A percentile compares a stretch with the other conserved stretches of the same genome.
Conservation (phyloP, 2,888 invertebrate genomes). For the Synergus gifuensis region DNA sequence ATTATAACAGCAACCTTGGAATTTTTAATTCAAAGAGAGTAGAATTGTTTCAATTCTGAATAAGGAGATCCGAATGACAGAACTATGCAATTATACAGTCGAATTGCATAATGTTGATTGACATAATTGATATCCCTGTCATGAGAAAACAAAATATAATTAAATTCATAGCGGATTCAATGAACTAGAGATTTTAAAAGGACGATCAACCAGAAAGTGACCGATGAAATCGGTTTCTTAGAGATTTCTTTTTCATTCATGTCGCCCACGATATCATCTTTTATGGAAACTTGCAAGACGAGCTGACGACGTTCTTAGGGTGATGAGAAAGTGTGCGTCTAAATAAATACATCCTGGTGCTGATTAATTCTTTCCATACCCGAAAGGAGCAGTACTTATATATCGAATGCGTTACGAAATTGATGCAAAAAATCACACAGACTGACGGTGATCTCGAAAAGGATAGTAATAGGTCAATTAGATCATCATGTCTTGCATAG, state of each 20-base stretch:
- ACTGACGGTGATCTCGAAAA: neutral
- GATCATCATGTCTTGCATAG: neutral
- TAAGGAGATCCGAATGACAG: too few species aligned
- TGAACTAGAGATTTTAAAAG: constrained; percentile 4
- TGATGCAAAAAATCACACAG: neutral
- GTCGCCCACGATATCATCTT: constrained; percentile 63
- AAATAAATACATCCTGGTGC: constrained; percentile 41
- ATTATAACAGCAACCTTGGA: neutral
- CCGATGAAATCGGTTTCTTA: constrained; percentile 12
- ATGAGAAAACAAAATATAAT: constrained; percentile 16
- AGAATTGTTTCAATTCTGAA: too few species aligned
- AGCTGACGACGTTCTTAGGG: constrained; percentile 52
- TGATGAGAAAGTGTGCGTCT: constrained; percentile 62
- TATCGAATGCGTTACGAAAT: neutral
- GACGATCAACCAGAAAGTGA: neutral
- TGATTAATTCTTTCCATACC: constrained; percentile 21
- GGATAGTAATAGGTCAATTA: neutral
- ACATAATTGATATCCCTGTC: neutral
- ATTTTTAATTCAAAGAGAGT: neutral
- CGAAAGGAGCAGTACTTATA: neutral
- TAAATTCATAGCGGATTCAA: neutral
- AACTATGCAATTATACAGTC: constrained; percentile 7
- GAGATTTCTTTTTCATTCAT: constrained; percentile 57
- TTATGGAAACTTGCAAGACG: constrained; percentile 63
- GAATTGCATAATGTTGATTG: neutral